These are phyloP conservation scores for Hemicentrotus pulcherrimus DNA, from an alignment of 35 echinoderm and acorn worm genomes.

Conservation along the genomic window DNA sequence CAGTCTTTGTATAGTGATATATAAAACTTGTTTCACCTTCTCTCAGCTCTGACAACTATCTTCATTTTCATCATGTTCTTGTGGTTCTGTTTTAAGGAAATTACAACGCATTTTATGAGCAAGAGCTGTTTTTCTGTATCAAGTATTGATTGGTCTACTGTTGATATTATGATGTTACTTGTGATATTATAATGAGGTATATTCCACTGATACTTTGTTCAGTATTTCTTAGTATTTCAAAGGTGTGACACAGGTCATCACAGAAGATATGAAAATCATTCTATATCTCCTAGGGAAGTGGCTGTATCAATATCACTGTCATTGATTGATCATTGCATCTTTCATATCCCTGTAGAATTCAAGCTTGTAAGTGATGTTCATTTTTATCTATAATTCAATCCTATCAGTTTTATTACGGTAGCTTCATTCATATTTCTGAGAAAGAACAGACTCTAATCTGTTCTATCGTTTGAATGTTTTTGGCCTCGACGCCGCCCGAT, in stretches of 20 bases:
- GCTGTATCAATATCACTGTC: not conserved
- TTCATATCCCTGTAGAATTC: not conserved
- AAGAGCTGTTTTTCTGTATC: no score
- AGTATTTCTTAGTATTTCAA: no score
- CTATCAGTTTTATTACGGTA: not conserved
- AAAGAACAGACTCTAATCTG: conserved; percentile 3
- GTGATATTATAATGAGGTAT: no score
- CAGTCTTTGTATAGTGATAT: not conserved
- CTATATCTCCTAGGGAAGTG: not conserved
- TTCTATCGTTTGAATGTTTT: conserved; percentile 47
- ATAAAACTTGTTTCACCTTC: not conserved
- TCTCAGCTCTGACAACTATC: not conserved
- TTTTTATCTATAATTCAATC: not conserved
- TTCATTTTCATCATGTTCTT: not conserved
- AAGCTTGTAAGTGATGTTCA: not conserved
- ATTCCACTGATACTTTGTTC: no score
- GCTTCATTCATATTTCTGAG: not conserved
- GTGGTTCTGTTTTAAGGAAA: not conserved
- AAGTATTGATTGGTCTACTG: no score
- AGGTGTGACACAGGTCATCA: no score
- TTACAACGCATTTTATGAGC: not conserved
- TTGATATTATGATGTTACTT: no score
- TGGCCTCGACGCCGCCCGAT: conserved; percentile 43
- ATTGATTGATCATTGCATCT: not conserved
- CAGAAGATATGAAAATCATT: no score